Evolutionary conservation across 2,797 vertebrate species (phyloP).

Genomic region (Hemibagrus guttatus): DNA sequence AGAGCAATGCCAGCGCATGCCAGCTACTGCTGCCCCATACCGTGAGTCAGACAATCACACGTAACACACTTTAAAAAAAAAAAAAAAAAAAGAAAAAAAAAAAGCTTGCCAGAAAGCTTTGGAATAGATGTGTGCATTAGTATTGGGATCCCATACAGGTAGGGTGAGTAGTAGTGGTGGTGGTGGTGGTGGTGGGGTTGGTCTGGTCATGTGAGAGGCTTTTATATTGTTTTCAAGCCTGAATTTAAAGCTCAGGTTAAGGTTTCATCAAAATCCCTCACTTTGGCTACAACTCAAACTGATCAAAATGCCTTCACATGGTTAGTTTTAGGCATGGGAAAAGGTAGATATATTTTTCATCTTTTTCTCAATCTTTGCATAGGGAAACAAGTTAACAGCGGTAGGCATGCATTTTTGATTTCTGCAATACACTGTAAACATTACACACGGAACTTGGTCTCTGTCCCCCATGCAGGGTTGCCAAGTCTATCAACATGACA

Average conservation of each 20-base stretch:
- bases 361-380: neutral
- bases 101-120: neutral
- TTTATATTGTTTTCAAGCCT: neutral
- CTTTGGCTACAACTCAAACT: neutral
- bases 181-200: too few relatives aligned
- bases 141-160: too few relatives aligned
- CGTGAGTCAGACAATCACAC: conserved; percentile 14
- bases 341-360: neutral
- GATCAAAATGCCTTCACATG: neutral
- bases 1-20: neutral
- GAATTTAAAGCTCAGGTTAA: neutral
- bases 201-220: too few relatives aligned
- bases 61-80: too few relatives aligned
- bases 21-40: neutral
- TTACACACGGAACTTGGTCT: neutral
- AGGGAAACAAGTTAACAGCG: neutral
- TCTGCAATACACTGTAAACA: neutral
- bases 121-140: neutral
- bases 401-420: neutral
- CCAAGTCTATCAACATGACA: neutral
- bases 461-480: too few relatives aligned
- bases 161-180: too few relatives aligned
- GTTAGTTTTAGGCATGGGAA: neutral
- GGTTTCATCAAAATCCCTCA: neutral
- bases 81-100: too few relatives aligned